These are phyloP conservation scores for Gymnosoma rotundatum DNA, from an alignment of 2,888 invertebrate genomes.

Conservation along the genomic window DNA sequence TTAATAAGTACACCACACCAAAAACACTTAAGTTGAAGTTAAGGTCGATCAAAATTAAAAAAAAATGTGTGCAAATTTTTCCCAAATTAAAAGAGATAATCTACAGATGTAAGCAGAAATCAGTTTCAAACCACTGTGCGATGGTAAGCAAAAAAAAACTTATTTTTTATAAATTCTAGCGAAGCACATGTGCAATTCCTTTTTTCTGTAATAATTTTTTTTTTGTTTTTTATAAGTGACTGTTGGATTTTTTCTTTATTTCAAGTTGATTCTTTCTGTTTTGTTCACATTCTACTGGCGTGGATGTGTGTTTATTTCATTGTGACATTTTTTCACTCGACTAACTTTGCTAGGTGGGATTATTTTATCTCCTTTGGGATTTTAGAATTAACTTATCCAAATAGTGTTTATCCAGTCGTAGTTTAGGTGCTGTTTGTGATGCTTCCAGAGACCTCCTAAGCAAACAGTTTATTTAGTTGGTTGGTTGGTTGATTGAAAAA, in stretches of 20 bases:
- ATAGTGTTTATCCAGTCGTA: slow-evolving; percentile 65
- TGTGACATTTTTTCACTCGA: slow-evolving; percentile 81
- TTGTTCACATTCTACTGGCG: slow-evolving; percentile 68
- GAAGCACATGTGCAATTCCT: background rate
- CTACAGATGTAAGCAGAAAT: too few relatives aligned
- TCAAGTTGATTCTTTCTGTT: slow-evolving; percentile 23
- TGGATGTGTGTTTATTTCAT: slow-evolving; percentile 72
- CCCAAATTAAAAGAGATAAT: too few relatives aligned
- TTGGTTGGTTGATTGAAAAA: slow-evolving; percentile 31
- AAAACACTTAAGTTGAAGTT: too few relatives aligned
- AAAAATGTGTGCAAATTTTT: too few relatives aligned
- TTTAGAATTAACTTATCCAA: slow-evolving; percentile 78
- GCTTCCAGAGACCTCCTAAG: slow-evolving; percentile 35
- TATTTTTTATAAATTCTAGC: background rate
- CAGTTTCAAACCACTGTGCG: too few relatives aligned
- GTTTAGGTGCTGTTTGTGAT: slow-evolving; percentile 54
- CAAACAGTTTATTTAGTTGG: slow-evolving; percentile 44
- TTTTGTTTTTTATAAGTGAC: background rate
- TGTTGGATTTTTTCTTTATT: background rate
- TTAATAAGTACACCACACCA: too few relatives aligned
- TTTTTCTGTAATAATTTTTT: slow-evolving; percentile 24
- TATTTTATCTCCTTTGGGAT: slow-evolving; percentile 80
- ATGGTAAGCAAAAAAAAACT: slow-evolving; percentile 54
- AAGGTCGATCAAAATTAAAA: too few relatives aligned
- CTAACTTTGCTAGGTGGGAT: slow-evolving; percentile 81